Percentiles rank a stretch among this genome's conserved stretches.
Evolutionary conservation across 92 coral and sea anemone genomes (phyloP).

Genomic region (Montipora capitata): DNA sequence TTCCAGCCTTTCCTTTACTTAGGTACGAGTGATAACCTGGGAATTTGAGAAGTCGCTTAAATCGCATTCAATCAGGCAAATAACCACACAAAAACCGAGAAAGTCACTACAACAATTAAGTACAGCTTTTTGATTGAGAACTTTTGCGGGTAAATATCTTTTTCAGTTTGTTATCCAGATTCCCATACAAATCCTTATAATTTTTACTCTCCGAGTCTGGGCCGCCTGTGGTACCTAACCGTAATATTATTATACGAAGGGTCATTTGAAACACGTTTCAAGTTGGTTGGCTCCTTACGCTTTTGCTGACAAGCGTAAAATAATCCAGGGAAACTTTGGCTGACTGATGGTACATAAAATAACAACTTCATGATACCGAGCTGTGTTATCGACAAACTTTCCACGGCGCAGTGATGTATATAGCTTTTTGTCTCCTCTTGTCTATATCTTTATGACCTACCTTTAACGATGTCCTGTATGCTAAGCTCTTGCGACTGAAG

Average conservation of each 20-base stretch:
- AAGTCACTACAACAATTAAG: too few relatives aligned
- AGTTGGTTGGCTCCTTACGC: not conserved
- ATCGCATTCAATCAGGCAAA: too few relatives aligned
- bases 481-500: not conserved
- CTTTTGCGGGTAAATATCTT: too few relatives aligned
- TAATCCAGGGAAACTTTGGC: not conserved
- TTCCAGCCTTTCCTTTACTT: too few relatives aligned
- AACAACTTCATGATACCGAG: not conserved
- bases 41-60: too few relatives aligned
- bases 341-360: slow-evolving; percentile 5
- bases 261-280: not conserved
- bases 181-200: too few relatives aligned
- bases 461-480: slow-evolving; percentile 17
- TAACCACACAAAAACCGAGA: too few relatives aligned
- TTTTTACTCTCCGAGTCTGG: too few relatives aligned
- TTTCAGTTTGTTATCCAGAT: too few relatives aligned
- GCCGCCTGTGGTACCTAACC: not conserved
- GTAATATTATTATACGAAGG: slow-evolving; percentile 11
- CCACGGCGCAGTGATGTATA: not conserved
- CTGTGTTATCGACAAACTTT: not conserved
- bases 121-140: too few relatives aligned
- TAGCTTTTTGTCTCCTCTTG: not conserved
- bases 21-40: too few relatives aligned
- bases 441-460: slow-evolving; percentile 6
- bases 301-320: slow-evolving; percentile 2